Conservation (phyloP, 1,140 invertebrate species). For the Megathymus violae region DNA sequence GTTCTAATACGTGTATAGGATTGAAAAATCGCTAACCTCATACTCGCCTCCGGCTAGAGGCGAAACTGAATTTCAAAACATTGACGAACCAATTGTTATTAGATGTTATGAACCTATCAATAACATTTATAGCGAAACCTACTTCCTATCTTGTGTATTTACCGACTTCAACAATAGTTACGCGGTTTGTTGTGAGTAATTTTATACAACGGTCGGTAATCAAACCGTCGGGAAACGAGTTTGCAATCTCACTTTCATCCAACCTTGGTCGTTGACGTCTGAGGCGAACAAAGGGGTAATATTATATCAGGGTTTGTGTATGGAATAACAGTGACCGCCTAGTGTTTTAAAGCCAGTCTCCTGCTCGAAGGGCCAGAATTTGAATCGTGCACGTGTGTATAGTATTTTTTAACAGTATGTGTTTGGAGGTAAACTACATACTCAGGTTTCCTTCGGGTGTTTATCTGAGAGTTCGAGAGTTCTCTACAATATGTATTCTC, state of each 20-base stretch:
- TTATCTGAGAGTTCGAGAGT: too few species aligned
- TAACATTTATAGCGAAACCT: neutral
- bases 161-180: neutral
- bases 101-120: neutral
- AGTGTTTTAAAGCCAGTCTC: too few species aligned
- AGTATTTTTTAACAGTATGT: too few species aligned
- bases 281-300: slow-evolving; percentile 1
- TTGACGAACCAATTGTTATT: neutral
- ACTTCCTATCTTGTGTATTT: neutral
- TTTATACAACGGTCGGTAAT: slow-evolving; percentile 54
- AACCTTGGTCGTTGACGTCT: slow-evolving; percentile 59
- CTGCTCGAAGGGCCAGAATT: too few species aligned
- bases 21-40: too few species aligned
- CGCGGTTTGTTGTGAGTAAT: slow-evolving; percentile 30
- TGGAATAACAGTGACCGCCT: too few species aligned
- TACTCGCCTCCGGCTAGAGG: too few species aligned
- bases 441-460: too few species aligned
- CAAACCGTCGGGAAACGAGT: slow-evolving; percentile 47
- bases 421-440: too few species aligned
- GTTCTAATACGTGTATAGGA: too few species aligned
- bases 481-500: too few species aligned
- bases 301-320: neutral
- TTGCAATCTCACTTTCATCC: slow-evolving; percentile 69
- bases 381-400: too few species aligned
- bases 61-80: neutral